phyloP scores from a whole-genome alignment of 1,140 invertebrate genomes.

The Drosophila cardini region DNA sequence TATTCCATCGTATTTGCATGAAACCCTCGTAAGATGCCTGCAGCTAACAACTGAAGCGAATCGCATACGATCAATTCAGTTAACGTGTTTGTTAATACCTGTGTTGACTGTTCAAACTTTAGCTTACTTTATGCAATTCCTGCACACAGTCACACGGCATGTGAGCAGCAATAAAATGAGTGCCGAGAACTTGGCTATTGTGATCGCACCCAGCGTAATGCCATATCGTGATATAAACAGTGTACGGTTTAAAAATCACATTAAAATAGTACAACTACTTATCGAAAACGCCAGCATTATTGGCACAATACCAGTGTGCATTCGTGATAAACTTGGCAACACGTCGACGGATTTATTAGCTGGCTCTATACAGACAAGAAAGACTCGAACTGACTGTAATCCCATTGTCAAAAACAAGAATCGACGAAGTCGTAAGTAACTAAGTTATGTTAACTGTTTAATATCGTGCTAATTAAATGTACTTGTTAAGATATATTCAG shows the following conservation, averaged over 20 bases:
- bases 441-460: background rate
- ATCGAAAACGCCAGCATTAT: constrained; percentile 91
- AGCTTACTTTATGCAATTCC: constrained; percentile 89
- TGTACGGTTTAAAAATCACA: constrained; percentile 87
- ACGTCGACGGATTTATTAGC: background rate
- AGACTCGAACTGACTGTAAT: constrained; percentile 5
- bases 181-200: constrained; percentile 91
- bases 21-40: constrained; percentile 90
- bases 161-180: constrained; percentile 92
- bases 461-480: constrained; percentile 36
- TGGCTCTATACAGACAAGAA: constrained; percentile 2
- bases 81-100: constrained; percentile 88
- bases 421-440: constrained; percentile 90
- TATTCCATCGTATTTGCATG: constrained; percentile 89
- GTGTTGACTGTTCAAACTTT: constrained; percentile 88
- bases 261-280: constrained; percentile 89
- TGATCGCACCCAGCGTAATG: constrained; percentile 93
- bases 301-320: constrained; percentile 89
- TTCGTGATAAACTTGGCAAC: constrained; percentile 60
- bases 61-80: constrained; percentile 84
- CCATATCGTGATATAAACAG: constrained; percentile 88
- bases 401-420: constrained; percentile 87
- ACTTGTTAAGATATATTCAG: constrained; percentile 88
- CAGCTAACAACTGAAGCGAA: constrained; percentile 83
- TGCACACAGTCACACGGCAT: constrained; percentile 87